Percentiles rank a stretch among this genome's conserved stretches.
These are phyloP conservation scores for Coreius guichenoti DNA, from an alignment of 2,797 vertebrate species.

Conservation along the genomic window DNA sequence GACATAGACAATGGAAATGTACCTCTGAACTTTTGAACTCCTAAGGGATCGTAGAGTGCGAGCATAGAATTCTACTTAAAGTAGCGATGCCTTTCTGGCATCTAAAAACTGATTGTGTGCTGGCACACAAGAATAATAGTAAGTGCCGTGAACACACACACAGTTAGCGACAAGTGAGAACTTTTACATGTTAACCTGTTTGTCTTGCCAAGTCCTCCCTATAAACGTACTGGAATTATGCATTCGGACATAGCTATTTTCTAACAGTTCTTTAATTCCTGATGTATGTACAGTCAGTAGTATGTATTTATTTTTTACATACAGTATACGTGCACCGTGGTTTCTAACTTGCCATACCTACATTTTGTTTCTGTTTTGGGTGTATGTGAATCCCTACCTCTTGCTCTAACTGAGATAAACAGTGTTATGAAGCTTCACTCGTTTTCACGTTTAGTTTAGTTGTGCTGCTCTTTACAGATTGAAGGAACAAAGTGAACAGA, in stretches of 20 bases:
- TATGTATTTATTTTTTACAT: slow-evolving; percentile 86
- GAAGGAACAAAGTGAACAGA: slow-evolving; percentile 44
- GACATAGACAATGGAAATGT: slow-evolving; percentile 73
- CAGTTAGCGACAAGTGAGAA: slow-evolving; percentile 59
- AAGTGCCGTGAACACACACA: slow-evolving; percentile 80
- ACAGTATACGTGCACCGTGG: slow-evolving; percentile 77
- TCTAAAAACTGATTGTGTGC: slow-evolving; percentile 73
- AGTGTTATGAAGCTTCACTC: slow-evolving; percentile 55
- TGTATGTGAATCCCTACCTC: slow-evolving; percentile 66
- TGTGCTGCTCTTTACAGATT: slow-evolving; percentile 53
- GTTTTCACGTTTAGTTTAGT: slow-evolving; percentile 48
- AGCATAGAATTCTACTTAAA: slow-evolving; percentile 45
- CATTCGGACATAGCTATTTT: slow-evolving; percentile 81
- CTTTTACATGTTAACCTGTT: slow-evolving; percentile 51
- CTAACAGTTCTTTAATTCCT: slow-evolving; percentile 80
- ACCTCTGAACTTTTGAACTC: slow-evolving; percentile 79
- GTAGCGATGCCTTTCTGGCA: slow-evolving; percentile 57
- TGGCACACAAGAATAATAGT: slow-evolving; percentile 71
- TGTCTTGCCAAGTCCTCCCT: slow-evolving; percentile 70
- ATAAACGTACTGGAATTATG: slow-evolving; percentile 79
- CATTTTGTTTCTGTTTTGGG: slow-evolving; percentile 50
- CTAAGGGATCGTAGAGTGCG: slow-evolving; percentile 23
- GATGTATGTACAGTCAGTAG: slow-evolving; percentile 76
- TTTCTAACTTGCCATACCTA: slow-evolving; percentile 69
- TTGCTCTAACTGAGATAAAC: slow-evolving; percentile 58